Conservation (phyloP, 2,888 invertebrate species). For the Agriopis leucophaearia region DNA sequence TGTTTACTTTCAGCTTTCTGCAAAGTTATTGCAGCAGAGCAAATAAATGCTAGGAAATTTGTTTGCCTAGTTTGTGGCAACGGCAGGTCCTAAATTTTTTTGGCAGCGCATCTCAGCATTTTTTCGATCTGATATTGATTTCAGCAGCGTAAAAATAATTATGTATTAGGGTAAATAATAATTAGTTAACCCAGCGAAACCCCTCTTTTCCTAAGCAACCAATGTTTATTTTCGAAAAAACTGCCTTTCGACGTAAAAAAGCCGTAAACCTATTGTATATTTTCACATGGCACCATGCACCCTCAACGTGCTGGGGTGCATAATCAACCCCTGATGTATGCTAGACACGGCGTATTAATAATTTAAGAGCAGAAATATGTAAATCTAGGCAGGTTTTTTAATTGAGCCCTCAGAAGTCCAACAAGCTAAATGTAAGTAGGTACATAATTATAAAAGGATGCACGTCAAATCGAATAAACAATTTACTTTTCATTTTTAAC, state of each 20-base stretch:
- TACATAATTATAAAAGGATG: neutral
- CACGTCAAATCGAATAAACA: neutral
- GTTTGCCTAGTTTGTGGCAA: too few species aligned
- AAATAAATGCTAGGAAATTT: too few species aligned
- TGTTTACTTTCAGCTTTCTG: too few species aligned
- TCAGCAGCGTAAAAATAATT: too few species aligned
- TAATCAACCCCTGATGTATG: slow-evolving; percentile 29
- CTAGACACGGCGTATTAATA: slow-evolving; percentile 23
- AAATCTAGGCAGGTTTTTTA: slow-evolving; percentile 21
- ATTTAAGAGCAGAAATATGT: slow-evolving; percentile 18
- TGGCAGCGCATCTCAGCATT: too few species aligned
- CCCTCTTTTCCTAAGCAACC: neutral
- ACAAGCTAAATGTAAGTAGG: slow-evolving; percentile 1
- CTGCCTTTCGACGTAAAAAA: slow-evolving; percentile 21
- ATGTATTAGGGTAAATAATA: neutral
- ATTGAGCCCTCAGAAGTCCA: slow-evolving; percentile 12
- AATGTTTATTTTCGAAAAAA: slow-evolving; percentile 15
- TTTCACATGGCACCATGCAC: slow-evolving; percentile 12
- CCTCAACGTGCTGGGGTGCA: slow-evolving; percentile 18
- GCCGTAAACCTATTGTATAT: slow-evolving; percentile 15
- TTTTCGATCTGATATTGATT: too few species aligned
- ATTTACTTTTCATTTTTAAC: too few species aligned
- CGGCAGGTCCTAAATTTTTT: too few species aligned
- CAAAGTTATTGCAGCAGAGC: too few species aligned
- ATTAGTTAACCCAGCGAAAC: neutral